phyloP scores from a whole-genome alignment of 2,113 vertebrate genomes.

The Saiga tatarica region DNA sequence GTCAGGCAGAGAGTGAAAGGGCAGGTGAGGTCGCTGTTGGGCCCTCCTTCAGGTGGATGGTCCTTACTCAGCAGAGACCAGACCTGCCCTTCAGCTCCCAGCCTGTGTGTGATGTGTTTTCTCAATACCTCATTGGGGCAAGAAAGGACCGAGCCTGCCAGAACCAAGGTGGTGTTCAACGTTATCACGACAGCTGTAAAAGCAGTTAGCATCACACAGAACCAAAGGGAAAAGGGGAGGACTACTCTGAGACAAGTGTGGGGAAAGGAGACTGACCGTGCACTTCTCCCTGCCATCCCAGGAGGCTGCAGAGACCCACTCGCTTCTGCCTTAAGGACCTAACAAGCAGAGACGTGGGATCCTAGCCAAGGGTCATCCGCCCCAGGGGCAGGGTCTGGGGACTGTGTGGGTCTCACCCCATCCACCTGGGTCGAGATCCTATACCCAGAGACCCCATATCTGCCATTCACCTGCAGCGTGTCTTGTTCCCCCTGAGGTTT shows the following conservation, averaged over 20 bases:
- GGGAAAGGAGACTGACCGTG: background rate
- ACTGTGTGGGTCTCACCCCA: background rate
- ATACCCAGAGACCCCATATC: background rate
- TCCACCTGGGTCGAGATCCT: background rate
- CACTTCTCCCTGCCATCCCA: rapidly evolving
- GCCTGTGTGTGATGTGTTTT: background rate
- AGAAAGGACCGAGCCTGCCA: background rate
- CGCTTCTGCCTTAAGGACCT: background rate
- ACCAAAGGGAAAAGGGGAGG: background rate
- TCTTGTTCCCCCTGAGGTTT: background rate
- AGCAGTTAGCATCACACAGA: background rate
- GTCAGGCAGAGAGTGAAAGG: background rate
- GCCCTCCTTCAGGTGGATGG: background rate
- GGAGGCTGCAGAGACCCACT: background rate
- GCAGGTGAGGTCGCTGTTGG: background rate
- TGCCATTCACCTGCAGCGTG: background rate
- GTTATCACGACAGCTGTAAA: background rate
- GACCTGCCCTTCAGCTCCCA: background rate
- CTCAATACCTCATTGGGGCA: background rate
- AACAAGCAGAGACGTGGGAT: background rate
- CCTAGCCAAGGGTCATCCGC: background rate
- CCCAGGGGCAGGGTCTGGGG: background rate
- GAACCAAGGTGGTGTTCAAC: background rate
- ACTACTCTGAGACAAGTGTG: background rate
- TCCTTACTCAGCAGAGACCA: background rate